phyloP scores from a whole-genome alignment of 2,113 vertebrate species.

The Pedetes capensis region DNA sequence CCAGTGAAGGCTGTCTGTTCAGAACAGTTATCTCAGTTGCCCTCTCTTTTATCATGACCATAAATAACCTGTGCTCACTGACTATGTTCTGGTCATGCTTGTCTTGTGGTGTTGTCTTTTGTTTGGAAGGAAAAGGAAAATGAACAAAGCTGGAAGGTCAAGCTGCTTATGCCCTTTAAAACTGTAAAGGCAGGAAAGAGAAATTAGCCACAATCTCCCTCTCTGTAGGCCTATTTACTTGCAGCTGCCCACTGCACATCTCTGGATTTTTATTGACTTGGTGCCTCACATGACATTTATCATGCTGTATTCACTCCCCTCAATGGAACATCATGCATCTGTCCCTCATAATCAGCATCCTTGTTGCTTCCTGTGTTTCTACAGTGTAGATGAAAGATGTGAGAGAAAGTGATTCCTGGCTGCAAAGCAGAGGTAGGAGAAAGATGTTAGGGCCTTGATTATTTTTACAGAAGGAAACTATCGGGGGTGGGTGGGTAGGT shows the following conservation, averaged over 20 bases:
- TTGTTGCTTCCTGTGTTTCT: neutral
- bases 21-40: neutral
- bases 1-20: neutral
- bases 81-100: neutral
- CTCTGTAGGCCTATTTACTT: neutral
- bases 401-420: neutral
- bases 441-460: neutral
- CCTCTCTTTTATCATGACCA: neutral
- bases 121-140: constrained; percentile 37
- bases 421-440: neutral
- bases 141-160: neutral
- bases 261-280: neutral
- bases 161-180: neutral
- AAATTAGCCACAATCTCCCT: neutral
- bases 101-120: neutral
- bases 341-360: neutral
- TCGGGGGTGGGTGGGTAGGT: no score
- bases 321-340: neutral
- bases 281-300: neutral
- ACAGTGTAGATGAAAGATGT: neutral
- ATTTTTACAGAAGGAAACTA: neutral
- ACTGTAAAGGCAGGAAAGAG: neutral
- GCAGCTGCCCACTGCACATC: neutral
- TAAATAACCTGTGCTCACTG: neutral
- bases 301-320: neutral